phyloP scores from a whole-genome alignment of 2,888 invertebrate species.

The Asteroscopus sphinx region DNA sequence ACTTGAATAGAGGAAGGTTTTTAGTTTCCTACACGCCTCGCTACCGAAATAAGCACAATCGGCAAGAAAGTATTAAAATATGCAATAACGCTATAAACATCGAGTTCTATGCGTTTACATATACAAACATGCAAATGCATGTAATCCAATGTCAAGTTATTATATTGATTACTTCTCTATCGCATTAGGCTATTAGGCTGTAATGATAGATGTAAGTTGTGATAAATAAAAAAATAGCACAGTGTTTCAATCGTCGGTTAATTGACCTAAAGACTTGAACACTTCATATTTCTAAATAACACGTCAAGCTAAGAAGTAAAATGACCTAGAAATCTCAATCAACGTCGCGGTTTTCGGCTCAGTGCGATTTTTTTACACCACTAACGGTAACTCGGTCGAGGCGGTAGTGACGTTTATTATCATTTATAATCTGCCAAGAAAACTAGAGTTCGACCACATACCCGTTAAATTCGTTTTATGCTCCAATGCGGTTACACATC shows the following conservation, averaged over 20 bases:
- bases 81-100: too few species aligned
- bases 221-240: too few species aligned
- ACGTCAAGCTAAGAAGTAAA: conserved; percentile 30
- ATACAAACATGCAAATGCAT: too few species aligned
- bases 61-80: too few species aligned
- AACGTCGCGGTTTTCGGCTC: conserved; percentile 32
- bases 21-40: too few species aligned
- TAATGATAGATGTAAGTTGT: too few species aligned
- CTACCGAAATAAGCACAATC: too few species aligned
- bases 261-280: conserved; percentile 12
- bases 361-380: conserved; percentile 37
- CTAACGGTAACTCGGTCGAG: conserved; percentile 46
- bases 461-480: conserved; percentile 19
- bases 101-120: too few species aligned
- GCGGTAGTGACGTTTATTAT: conserved; percentile 24
- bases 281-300: conserved; percentile 27
- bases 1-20: too few species aligned
- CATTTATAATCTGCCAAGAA: conserved; percentile 17
- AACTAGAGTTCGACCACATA: conserved; percentile 10
- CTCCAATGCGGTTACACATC: conserved; percentile 36
- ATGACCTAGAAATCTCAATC: conserved; percentile 57
- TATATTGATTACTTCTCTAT: too few species aligned
- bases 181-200: too few species aligned
- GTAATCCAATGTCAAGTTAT: too few species aligned
- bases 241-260: conserved; percentile 15